Evolutionary conservation across 2,797 vertebrate genomes (phyloP).

Genomic region (Gastrophryne carolinensis): DNA sequence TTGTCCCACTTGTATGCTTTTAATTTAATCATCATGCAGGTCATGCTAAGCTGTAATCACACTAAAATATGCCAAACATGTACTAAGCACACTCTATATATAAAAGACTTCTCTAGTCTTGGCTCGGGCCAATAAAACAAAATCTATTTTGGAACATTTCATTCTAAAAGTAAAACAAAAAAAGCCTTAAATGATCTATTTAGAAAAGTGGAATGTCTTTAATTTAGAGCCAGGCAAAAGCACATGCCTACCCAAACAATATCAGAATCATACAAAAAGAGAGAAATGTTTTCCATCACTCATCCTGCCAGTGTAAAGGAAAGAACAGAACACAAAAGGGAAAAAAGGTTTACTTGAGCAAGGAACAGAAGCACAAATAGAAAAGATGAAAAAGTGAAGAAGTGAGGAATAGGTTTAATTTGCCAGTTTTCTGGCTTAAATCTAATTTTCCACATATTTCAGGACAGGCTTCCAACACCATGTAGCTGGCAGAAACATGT

Average conservation of each 20-base stretch:
- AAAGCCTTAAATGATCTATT: constrained; percentile 13
- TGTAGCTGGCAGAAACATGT: neutral
- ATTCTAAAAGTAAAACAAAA: constrained; percentile 21
- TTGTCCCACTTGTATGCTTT: constrained; percentile 60
- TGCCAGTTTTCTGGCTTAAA: neutral
- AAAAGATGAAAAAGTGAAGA: neutral
- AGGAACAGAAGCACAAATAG: neutral
- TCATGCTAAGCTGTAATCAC: constrained; percentile 63
- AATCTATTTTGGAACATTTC: constrained; percentile 48
- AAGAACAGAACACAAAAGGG: neutral
- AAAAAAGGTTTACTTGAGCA: constrained; percentile 3
- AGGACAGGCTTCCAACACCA: neutral
- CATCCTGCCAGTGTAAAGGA: constrained; percentile 8
- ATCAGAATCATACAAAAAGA: constrained; percentile 17
- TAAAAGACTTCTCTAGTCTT: constrained; percentile 64
- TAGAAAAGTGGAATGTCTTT: constrained; percentile 43
- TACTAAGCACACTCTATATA: constrained; percentile 62
- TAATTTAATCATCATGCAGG: constrained; percentile 62
- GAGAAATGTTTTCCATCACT: constrained; percentile 23
- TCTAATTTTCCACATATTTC: neutral
- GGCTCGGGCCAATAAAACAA: constrained; percentile 57
- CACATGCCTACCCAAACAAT: constrained; percentile 41
- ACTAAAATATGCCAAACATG: constrained; percentile 63
- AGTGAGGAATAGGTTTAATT: neutral
- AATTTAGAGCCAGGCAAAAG: constrained; percentile 47